Evolutionary conservation across 1,140 invertebrate species (phyloP), one percentile per base, ranked within the genome.

Genomic region (Pogonus chalceus): DNA sequence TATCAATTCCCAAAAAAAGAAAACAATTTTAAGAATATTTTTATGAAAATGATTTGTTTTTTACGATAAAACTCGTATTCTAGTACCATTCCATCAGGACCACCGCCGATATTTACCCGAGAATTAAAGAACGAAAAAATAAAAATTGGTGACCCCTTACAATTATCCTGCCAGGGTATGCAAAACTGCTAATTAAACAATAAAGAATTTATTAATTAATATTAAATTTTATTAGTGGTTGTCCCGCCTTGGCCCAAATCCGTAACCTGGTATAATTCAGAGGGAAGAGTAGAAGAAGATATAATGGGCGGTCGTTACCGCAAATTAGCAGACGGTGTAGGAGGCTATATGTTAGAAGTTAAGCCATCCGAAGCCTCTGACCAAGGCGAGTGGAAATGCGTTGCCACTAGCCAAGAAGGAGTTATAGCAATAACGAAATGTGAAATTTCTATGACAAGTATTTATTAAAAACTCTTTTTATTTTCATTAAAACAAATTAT

Each of bases 341-440:
- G 88, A 24, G 80, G 83, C 3, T 89, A 88, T 64, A 80, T 81
- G 58, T 68, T 92, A 14, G 82, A 87, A 67, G 77, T 91, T 1
- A 76, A 79, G 39, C 77, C 79, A 0, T 75, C 87, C 0, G 87
- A 91, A 69, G 83, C 82, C 35, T 75, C 75, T 52, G 89, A 94
- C 63, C 86, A 88, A 58, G 89, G 89, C 7, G 86, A 90, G 63
- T 94, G 90, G 90, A 90, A 90, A 68, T 89, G 86, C 62, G 85
- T 89, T 1, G 87, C 85, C 3, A 85, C 82, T 1, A 87, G 80
- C 63, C 62, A 74, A 1, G 78, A 82, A n/a, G 85, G 85, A 49
- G 76, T 80, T 31, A 81, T 84, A 51, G 81, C 85, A 49, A 83
- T 89, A 49, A 79, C 84, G 1, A 78, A 80, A 1, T 85, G 83